phyloP scores from a whole-genome alignment of 2,797 vertebrate species.

The Microctenopoma stevenorrisi region DNA sequence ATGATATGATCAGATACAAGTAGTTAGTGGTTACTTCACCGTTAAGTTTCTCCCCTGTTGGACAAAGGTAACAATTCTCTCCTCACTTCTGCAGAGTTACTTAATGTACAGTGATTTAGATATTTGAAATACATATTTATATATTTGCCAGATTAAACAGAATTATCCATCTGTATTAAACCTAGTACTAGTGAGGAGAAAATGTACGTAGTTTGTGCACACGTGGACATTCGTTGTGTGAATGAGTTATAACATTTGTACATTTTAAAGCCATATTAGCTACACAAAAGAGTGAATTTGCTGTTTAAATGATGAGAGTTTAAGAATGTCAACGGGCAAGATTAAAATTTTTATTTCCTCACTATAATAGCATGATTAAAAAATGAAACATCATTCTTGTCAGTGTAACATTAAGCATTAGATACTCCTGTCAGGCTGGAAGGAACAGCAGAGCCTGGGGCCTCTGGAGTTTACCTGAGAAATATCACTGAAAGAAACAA shows the following conservation, averaged over 20 bases:
- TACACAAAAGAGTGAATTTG: slow-evolving; percentile 18
- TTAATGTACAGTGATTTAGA: neutral
- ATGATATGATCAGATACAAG: neutral
- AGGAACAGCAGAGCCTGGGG: too few species aligned
- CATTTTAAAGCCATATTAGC: slow-evolving; percentile 55
- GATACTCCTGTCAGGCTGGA: neutral
- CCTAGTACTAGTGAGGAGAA: neutral
- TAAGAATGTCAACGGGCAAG: slow-evolving; percentile 6
- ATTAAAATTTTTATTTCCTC: slow-evolving; percentile 4
- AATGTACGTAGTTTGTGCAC: neutral
- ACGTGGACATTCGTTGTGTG: slow-evolving; percentile 10
- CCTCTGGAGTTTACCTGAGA: neutral
- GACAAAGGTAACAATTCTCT: neutral
- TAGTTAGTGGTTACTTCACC: neutral
- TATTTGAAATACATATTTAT: neutral
- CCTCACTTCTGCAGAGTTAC: neutral
- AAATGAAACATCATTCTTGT: slow-evolving; percentile 4
- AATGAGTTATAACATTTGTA: slow-evolving; percentile 22
- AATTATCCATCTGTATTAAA: neutral
- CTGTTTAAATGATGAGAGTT: slow-evolving; percentile 3
- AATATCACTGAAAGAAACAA: neutral
- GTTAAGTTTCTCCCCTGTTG: too few species aligned
- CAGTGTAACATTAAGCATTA: neutral
- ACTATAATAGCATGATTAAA: slow-evolving; percentile 1
- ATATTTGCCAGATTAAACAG: neutral